Base-by-base conservation (phyloP, 1,140 invertebrate genomes). In the Drosophila guanche region DNA sequence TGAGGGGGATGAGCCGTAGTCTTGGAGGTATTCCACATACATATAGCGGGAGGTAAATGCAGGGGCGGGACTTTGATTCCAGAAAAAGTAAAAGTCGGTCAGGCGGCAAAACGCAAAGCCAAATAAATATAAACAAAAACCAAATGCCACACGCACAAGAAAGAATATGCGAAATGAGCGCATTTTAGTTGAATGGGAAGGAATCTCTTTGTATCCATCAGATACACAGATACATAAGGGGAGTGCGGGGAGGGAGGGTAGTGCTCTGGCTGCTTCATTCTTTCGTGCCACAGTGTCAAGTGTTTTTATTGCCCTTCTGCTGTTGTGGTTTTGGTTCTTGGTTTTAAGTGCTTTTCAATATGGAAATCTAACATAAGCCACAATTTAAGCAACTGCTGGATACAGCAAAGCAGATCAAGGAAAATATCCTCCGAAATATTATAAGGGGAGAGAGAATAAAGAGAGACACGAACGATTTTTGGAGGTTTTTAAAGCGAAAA, bases 61-160 rank as follows among this genome's bases (percentile, higher is more conserved):
- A 45, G 41, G 57, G 60, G 25, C 51, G 62, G 74, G 67, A 66
- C 83, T 83, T 67, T 88, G 78, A 88, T 88, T 86, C 63, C 58
- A n/a, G 41, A 10, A 10, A 41, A 41, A 27, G 16, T 46, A 33
- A 10, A 20, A 69, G 74, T 80, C 84, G 76, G 59, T 73, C 75
- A 88, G 84, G 79, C 83, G 79, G 84, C 83, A 88, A 69, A 88
- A 88, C 84, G 78, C 84, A 83, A 88, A 88, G 78, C 84, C 79
- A 89, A 79, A 86, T 65, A 88, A 89, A 88, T 51, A 89, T 73
- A 89, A 89, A 88, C 84, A 88, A 72, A 63, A 51, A 59, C 54
- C 78, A 76, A 10, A 33, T 69, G 62, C 61, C 78, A 83, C 78
- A 83, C 74, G 62, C 74, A 71, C 33, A 63, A 70, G 46, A 50